Evolutionary conservation across 1,140 invertebrate genomes (phyloP).

Genomic region (Drosophila tristis): DNA sequence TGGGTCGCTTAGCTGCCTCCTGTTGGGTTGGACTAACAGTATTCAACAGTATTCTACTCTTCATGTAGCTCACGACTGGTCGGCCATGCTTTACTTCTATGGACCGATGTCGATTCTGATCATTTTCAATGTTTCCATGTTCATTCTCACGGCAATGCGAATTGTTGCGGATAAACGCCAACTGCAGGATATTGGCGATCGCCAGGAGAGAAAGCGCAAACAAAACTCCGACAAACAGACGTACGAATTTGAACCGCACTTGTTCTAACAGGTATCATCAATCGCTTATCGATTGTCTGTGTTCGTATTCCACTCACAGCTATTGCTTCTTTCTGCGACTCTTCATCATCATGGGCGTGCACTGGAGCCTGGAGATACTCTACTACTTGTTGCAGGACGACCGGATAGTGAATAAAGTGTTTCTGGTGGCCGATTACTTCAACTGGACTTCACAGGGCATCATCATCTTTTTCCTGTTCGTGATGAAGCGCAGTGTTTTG

Average conservation of each 20-base stretch:
- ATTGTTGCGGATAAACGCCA: slow-evolving; percentile 86
- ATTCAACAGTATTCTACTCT: background rate
- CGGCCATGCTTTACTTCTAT: slow-evolving; percentile 89
- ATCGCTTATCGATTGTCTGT: background rate
- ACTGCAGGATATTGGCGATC: slow-evolving; percentile 15
- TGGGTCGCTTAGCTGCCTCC: slow-evolving; percentile 65
- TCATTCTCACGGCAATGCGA: slow-evolving; percentile 86
- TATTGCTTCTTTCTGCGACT: slow-evolving; percentile 88
- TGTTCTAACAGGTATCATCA: too few species aligned
- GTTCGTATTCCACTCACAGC: slow-evolving; percentile 78
- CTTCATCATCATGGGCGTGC: slow-evolving; percentile 90
- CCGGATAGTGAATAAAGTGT: slow-evolving; percentile 72
- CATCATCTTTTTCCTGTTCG: slow-evolving; percentile 87
- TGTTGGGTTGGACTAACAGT: background rate
- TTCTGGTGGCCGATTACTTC: slow-evolving; percentile 84
- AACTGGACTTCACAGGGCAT: slow-evolving; percentile 85
- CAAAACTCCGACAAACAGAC: slow-evolving; percentile 42
- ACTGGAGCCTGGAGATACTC: slow-evolving; percentile 89
- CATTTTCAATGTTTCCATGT: slow-evolving; percentile 88
- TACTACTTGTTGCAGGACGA: slow-evolving; percentile 26
- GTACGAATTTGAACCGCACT: slow-evolving; percentile 14
- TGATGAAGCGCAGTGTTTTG: slow-evolving; percentile 73
- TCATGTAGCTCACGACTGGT: slow-evolving; percentile 32
- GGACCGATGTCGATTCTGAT: slow-evolving; percentile 89
- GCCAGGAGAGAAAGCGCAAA: slow-evolving; percentile 22